These are phyloP conservation scores for Enteromius anoplus DNA, from an alignment of 2,797 vertebrate species.

Conservation along the genomic window DNA sequence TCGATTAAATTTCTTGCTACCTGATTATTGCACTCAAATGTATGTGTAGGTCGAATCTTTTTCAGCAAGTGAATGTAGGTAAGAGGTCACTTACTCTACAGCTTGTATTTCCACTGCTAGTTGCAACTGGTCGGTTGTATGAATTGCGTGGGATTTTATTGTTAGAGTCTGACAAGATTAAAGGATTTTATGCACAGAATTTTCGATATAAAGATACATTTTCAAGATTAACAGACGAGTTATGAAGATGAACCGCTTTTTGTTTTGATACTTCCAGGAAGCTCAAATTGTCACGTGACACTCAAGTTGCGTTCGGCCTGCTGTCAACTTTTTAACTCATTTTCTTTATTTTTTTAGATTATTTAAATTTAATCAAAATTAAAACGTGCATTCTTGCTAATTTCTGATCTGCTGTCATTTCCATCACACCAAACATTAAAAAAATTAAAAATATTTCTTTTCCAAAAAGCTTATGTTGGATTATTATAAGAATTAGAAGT, in stretches of 20 bases:
- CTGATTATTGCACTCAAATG: not conserved
- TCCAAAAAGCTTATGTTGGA: not conserved
- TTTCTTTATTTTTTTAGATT: no score
- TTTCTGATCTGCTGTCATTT: not conserved
- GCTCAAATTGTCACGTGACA: constrained; percentile 25
- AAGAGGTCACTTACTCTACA: constrained; percentile 40
- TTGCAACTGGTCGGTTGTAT: not conserved
- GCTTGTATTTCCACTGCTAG: not conserved
- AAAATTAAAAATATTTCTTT: not conserved
- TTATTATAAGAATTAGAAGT: not conserved
- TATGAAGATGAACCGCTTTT: not conserved
- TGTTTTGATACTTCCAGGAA: constrained; percentile 38
- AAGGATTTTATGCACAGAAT: not conserved
- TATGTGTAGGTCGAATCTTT: not conserved
- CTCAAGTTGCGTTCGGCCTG: no score
- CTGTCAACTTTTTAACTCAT: not conserved
- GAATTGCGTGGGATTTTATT: not conserved
- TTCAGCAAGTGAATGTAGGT: constrained; percentile 51
- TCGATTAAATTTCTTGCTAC: not conserved
- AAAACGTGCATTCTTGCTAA: no score
- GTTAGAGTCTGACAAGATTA: not conserved
- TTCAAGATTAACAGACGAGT: not conserved
- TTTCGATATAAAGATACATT: not conserved
- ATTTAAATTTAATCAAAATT: no score
- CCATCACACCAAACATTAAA: not conserved